phyloP scores from a whole-genome alignment of 30 jellyfish, hydroid and myxozoan species.

The Turritopsis rubra region DNA sequence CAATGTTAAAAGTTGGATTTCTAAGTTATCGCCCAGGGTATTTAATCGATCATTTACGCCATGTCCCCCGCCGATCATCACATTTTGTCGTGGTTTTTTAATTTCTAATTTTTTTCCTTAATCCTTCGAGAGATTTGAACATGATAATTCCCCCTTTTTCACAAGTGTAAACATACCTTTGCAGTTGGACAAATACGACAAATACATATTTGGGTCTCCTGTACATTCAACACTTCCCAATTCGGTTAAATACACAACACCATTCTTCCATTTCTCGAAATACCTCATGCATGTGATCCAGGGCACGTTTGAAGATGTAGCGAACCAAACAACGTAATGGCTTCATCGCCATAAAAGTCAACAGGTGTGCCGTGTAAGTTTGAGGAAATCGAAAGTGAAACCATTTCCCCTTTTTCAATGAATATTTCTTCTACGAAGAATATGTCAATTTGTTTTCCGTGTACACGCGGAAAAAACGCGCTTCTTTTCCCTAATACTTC shows the following conservation, averaged over 20 bases:
- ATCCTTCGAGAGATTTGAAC: too few relatives aligned
- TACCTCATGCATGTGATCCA: neutral
- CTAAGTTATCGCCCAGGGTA: too few relatives aligned
- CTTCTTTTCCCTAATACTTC: neutral
- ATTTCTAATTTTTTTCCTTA: too few relatives aligned
- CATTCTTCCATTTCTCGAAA: neutral
- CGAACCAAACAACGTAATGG: neutral
- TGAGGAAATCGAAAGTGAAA: neutral
- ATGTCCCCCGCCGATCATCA: too few relatives aligned
- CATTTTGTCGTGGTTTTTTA: too few relatives aligned
- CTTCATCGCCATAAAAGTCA: neutral
- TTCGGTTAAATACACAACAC: neutral
- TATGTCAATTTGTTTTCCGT: neutral
- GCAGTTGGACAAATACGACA: neutral
- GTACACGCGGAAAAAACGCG: neutral
- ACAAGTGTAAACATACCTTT: neutral
- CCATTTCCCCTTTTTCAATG: neutral
- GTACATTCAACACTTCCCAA: neutral
- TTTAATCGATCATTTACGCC: too few relatives aligned
- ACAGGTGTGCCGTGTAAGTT: neutral
- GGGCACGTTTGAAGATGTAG: neutral
- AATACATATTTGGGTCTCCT: neutral
- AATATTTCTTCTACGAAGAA: neutral
- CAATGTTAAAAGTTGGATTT: too few relatives aligned
- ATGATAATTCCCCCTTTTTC: too few relatives aligned